Conservation (phyloP, 37 sponge, comb jelly and placozoan species). For the Mnemiopsis leidyi region DNA sequence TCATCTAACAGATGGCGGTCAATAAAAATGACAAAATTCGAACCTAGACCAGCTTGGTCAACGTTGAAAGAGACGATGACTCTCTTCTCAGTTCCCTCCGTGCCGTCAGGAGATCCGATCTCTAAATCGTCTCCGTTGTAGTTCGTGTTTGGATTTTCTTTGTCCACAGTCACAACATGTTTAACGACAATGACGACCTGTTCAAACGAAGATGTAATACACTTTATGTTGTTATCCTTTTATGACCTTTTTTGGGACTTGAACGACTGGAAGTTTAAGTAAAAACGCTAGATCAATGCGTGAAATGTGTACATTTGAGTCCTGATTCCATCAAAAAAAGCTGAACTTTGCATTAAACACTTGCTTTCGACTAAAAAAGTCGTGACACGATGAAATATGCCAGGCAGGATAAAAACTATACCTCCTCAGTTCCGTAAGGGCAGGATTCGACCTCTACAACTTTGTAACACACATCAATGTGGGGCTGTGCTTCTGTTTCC, state of each 20-base stretch:
- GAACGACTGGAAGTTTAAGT: too few relatives aligned
- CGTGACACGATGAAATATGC: too few relatives aligned
- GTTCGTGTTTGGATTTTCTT: neutral
- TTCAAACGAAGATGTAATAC: too few relatives aligned
- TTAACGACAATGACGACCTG: neutral
- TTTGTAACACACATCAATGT: conserved; percentile 57
- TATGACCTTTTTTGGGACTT: too few relatives aligned
- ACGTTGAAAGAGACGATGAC: neutral
- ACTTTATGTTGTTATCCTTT: too few relatives aligned
- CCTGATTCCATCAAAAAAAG: too few relatives aligned
- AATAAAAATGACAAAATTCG: too few relatives aligned
- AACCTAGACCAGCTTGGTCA: neutral
- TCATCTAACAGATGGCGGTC: too few relatives aligned
- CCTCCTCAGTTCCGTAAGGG: neutral
- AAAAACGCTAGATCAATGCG: too few relatives aligned
- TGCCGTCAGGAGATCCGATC: neutral
- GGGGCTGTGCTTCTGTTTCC: neutral
- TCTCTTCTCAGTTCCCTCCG: neutral
- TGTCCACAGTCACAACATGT: neutral
- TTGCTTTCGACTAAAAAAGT: too few relatives aligned
- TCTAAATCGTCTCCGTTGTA: neutral
- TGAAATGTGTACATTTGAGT: too few relatives aligned
- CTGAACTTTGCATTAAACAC: too few relatives aligned
- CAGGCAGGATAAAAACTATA: neutral
- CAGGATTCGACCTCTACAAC: conserved; percentile 16